These are phyloP conservation scores for Bombus breviceps DNA, from an alignment of 1,140 invertebrate species.

Conservation along the genomic window DNA sequence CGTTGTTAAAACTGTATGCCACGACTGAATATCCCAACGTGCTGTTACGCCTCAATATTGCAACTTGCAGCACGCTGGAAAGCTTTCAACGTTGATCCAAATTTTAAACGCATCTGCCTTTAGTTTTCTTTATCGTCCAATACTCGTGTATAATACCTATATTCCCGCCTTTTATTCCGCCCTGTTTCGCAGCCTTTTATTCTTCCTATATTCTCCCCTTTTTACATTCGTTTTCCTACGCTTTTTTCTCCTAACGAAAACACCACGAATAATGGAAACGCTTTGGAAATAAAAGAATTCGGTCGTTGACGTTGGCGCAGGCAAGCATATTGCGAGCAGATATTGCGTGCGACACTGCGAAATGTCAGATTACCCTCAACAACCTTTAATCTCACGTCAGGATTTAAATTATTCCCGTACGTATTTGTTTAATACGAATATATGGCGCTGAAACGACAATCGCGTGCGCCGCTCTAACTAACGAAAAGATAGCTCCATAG, in stretches of 20 bases:
- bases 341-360: background rate
- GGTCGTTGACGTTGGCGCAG: background rate
- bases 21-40: background rate
- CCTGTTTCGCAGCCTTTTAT: background rate
- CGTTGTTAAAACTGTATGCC: background rate
- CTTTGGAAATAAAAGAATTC: background rate
- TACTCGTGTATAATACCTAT: background rate
- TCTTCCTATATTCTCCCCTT: background rate
- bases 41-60: background rate
- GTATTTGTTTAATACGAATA: constrained; percentile 3
- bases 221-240: background rate
- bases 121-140: background rate
- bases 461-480: background rate
- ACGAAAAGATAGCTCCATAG: background rate
- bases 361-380: background rate
- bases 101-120: background rate
- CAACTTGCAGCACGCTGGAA: background rate
- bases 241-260: background rate
- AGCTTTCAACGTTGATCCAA: background rate
- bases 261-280: background rate
- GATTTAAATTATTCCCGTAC: background rate
- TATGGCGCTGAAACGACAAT: background rate
- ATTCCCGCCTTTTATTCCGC: background rate
- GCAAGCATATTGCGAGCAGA: background rate
- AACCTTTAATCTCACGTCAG: background rate